Evolutionary conservation across 2,797 vertebrate genomes (phyloP), one percentile per base, ranked within the genome.

Genomic region (Hypotaenidia philippensis): DNA sequence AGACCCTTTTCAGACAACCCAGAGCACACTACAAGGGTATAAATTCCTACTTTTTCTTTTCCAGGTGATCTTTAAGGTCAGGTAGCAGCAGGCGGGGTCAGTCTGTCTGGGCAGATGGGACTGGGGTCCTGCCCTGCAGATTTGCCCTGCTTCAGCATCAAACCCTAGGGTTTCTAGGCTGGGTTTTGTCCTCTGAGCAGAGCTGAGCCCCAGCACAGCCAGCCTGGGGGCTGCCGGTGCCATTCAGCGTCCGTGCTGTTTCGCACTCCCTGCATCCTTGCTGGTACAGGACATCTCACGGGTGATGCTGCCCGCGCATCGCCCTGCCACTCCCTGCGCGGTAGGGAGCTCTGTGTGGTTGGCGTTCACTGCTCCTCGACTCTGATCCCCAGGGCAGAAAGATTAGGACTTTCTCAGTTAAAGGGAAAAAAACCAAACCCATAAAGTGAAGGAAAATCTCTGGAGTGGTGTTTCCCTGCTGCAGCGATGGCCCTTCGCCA

Each of bases 381-480:
- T 82, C 31, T 64, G 70, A 79, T 84, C 70, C 89, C 93, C 88
- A 80, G 70, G 59, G 65, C 92, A 94, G 65, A 56, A 87, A 82
- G 90, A 76, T 84, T 47, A 85, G 89, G 76, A 53, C 44, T 89
- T 87, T 71, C 60, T 86, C 57, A 44, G 61, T 87, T 78, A 64
- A 89, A 86, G 52, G 13, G 32, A 90, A 65, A 44, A 49, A 22
- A 47, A 22, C 9, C 20, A 47, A 47, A 47, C 41, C 41, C 38
- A 53, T 31, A 83, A 93, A 88, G 56, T 21, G 27, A 92, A 83
- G 63, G 4, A 45, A 83, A 90, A 65, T 87, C 49, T 88, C 66
- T 84, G 59, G 76, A 81, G 75, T 84, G 94, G 95, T 96, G 66
- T 97, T 97, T 87, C 92, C 82, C 89, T 25, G 38, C 40, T 21